Evolutionary conservation across 2,797 vertebrate species (phyloP).

Genomic region (Pseudochirops cupreus): DNA sequence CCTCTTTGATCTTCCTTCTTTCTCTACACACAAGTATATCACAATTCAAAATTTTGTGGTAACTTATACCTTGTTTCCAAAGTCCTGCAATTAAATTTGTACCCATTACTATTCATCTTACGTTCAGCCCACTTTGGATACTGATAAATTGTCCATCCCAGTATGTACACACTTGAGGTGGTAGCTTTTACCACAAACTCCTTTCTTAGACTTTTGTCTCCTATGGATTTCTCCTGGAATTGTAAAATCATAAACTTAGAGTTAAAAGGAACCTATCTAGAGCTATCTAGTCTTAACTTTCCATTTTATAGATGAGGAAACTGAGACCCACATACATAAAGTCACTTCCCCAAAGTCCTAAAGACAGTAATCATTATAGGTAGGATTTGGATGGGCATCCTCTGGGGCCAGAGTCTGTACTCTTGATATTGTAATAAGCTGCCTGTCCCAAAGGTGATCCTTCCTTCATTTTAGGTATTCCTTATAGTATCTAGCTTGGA

Average conservation of each 20-base stretch:
- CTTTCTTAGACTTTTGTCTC: background rate
- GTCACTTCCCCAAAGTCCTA: background rate
- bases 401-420: background rate
- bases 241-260: background rate
- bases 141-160: background rate
- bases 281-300: background rate
- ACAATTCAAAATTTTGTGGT: background rate
- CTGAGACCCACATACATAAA: background rate
- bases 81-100: background rate
- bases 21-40: background rate
- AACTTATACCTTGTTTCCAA: background rate
- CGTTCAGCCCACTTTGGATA: background rate
- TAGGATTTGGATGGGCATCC: background rate
- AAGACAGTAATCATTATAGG: background rate
- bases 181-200: background rate
- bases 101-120: background rate
- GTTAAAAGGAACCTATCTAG: background rate
- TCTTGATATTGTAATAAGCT: background rate
- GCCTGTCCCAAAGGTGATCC: background rate
- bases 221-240: background rate
- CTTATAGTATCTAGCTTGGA: background rate
- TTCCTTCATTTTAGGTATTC: background rate
- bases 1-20: background rate
- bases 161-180: background rate
- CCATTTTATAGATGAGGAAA: background rate